Conservation (phyloP, 2,888 invertebrate genomes). For the Conops quadrifasciatus region DNA sequence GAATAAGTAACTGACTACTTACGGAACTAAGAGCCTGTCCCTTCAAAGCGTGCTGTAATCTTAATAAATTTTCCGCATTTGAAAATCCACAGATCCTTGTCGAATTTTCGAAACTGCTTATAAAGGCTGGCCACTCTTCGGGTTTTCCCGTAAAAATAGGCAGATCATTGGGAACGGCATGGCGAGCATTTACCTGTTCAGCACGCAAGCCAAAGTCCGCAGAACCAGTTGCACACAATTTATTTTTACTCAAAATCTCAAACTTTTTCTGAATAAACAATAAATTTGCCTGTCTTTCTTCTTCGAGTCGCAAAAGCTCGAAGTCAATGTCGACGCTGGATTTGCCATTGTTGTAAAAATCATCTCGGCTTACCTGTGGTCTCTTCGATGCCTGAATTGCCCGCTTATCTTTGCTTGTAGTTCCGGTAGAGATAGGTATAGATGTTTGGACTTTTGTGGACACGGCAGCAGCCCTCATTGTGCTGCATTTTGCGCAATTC, state of each 20-base stretch:
- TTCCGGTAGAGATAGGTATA: no score
- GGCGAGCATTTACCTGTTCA: neutral
- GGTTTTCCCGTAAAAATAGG: neutral
- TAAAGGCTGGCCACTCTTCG: constrained; percentile 5
- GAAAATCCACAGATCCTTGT: neutral
- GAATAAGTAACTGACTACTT: constrained; percentile 25
- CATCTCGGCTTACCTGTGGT: neutral
- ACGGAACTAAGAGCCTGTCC: neutral
- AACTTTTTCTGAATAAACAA: constrained; percentile 6
- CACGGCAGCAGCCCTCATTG: no score
- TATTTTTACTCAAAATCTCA: neutral
- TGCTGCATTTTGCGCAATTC: no score
- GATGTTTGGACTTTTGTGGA: no score
- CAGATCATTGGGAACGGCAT: neutral
- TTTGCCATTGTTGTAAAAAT: neutral
- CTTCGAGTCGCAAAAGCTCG: neutral
- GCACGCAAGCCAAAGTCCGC: no score
- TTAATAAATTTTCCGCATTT: constrained; percentile 2
- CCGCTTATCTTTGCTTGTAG: no score
- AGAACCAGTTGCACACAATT: no score
- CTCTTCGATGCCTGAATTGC: no score
- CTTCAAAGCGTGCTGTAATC: constrained; percentile 9
- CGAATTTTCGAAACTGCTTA: constrained; percentile 14
- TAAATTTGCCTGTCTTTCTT: constrained; percentile 2
- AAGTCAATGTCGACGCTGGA: constrained; percentile 6